Evolutionary conservation across 1,140 invertebrate genomes (phyloP).

Genomic region (Zaprionus tsacasi): DNA sequence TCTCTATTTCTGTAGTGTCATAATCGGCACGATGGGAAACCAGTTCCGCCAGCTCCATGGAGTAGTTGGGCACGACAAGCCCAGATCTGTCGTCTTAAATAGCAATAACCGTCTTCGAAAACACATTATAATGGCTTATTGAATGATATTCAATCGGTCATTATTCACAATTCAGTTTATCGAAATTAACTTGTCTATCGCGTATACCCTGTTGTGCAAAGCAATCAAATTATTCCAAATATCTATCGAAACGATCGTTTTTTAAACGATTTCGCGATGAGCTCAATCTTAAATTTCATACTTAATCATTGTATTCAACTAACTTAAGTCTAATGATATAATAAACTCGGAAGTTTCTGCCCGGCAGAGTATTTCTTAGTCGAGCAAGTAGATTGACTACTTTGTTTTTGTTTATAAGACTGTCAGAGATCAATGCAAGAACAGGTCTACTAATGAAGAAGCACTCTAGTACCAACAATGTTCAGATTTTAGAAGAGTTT

Average conservation of each 20-base stretch:
- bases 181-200: slow-evolving; percentile 17
- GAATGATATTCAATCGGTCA: slow-evolving; percentile 33
- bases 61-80: background rate
- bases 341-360: background rate
- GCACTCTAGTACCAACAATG: background rate
- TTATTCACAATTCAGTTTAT: slow-evolving; percentile 4
- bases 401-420: background rate
- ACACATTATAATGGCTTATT: slow-evolving; percentile 29
- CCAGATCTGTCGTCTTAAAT: slow-evolving; percentile 35
- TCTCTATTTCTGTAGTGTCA: slow-evolving; percentile 17
- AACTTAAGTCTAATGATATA: background rate
- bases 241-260: background rate
- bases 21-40: slow-evolving; percentile 31
- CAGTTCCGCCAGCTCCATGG: slow-evolving; percentile 9
- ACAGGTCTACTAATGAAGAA: background rate
- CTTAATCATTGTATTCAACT: background rate
- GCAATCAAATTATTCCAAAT: background rate
- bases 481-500: background rate
- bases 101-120: slow-evolving; percentile 35
- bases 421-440: background rate
- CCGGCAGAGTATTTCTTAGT: background rate
- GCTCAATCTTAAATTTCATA: background rate
- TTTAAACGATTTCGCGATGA: background rate
- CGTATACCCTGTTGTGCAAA: background rate
- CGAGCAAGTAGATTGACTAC: background rate